A percentile compares a stretch with the other conserved stretches of the same genome.
These are phyloP conservation scores for Arrhopalites spinosus DNA, from an alignment of 2,888 invertebrate genomes.

Conservation along the genomic window DNA sequence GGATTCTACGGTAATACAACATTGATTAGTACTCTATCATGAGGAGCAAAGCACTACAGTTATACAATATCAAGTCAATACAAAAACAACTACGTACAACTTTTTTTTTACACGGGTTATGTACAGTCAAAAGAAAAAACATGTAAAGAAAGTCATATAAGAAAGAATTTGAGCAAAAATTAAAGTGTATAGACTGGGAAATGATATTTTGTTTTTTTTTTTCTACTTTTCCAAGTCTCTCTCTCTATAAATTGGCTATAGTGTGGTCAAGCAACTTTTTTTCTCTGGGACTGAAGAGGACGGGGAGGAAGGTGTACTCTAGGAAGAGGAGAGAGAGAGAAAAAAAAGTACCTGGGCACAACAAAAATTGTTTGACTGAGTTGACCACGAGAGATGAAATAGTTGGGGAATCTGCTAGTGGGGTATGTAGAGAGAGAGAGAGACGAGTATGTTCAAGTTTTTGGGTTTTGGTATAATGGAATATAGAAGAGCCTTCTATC, in stretches of 20 bases:
- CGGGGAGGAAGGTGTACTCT: background rate
- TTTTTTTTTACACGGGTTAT: no score
- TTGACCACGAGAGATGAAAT: background rate
- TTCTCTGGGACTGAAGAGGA: background rate
- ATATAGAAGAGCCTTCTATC: background rate
- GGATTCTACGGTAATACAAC: no score
- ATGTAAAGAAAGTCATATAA: background rate
- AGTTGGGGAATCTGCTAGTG: background rate
- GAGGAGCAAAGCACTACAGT: no score
- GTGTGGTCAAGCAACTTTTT: constrained; percentile 54
- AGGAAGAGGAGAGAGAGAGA: background rate
- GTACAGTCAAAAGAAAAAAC: background rate
- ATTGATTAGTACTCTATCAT: no score
- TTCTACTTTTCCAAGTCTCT: background rate
- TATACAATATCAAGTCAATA: no score
- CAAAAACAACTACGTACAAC: no score
- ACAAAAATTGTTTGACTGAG: constrained; percentile 7
- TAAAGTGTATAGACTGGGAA: constrained; percentile 2
- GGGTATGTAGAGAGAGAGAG: background rate
- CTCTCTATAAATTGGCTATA: constrained; percentile 1
- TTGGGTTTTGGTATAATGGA: background rate
- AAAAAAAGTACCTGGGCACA: background rate
- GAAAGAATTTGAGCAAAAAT: background rate
- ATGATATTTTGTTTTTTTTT: constrained; percentile 22
- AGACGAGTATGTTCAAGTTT: background rate